Evolutionary conservation across 2,888 invertebrate species (phyloP).

Genomic region (Cerastoderma edule): DNA sequence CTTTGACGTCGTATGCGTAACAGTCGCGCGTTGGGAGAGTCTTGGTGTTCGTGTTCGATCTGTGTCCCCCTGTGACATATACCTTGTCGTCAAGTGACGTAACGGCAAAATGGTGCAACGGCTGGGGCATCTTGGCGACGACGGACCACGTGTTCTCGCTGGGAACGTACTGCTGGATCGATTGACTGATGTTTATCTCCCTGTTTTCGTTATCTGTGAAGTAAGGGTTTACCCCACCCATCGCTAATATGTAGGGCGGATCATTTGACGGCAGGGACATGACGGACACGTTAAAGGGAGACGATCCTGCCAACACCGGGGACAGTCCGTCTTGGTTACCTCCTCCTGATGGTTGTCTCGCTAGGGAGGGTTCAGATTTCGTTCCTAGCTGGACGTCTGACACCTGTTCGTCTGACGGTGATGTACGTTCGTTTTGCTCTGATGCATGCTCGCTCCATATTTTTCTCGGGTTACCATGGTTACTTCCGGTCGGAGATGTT

Average conservation of each 20-base stretch:
- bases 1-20: constrained; percentile 60
- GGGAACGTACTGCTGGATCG: constrained; percentile 65
- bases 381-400: neutral
- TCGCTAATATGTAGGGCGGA: neutral
- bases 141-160: constrained; percentile 64
- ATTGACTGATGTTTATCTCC: constrained; percentile 40
- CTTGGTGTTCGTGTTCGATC: neutral
- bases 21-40: constrained; percentile 57
- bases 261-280: neutral
- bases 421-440: neutral
- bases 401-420: neutral
- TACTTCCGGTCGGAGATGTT: neutral
- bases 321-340: neutral
- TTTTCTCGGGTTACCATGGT: neutral
- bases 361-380: neutral
- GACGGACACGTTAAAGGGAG: neutral
- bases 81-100: constrained; percentile 62
- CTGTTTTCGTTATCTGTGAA: constrained; percentile 42
- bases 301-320: constrained; percentile 7
- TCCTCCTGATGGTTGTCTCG: neutral
- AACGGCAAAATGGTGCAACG: constrained; percentile 70
- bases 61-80: constrained; percentile 70
- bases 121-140: constrained; percentile 63
- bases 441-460: neutral
- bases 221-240: constrained; percentile 70